These are phyloP conservation scores for Latrodectus elegans DNA, from an alignment of 2,888 invertebrate species.

Conservation along the genomic window DNA sequence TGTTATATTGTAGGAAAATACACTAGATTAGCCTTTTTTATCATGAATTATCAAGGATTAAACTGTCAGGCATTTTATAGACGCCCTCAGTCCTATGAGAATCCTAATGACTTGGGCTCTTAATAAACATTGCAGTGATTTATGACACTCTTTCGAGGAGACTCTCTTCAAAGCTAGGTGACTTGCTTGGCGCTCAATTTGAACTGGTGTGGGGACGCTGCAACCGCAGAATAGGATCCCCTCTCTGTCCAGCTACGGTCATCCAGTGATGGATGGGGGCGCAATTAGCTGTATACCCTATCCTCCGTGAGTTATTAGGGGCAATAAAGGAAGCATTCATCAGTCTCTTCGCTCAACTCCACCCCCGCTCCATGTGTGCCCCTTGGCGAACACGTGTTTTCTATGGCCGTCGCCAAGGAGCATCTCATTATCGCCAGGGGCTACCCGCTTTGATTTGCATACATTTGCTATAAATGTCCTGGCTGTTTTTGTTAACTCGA, in stretches of 20 bases:
- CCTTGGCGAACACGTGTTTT: conserved; percentile 31
- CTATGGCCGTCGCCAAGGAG: conserved; percentile 7
- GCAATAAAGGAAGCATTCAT: conserved; percentile 61
- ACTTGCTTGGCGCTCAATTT: too few relatives aligned
- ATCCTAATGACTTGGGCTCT: too few relatives aligned
- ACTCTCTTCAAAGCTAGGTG: too few relatives aligned
- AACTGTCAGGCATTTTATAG: too few relatives aligned
- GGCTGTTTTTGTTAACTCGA: too few relatives aligned
- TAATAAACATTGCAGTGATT: too few relatives aligned
- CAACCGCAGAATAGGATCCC: background rate
- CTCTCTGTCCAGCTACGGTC: background rate
- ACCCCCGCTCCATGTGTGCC: conserved; percentile 33
- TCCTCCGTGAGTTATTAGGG: conserved; percentile 63
- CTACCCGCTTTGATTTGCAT: conserved; percentile 21
- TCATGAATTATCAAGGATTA: too few relatives aligned
- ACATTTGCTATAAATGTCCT: background rate
- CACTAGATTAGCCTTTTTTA: too few relatives aligned
- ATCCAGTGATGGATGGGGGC: conserved; percentile 44
- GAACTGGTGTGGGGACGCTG: too few relatives aligned
- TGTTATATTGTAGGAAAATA: too few relatives aligned
- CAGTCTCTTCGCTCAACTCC: conserved; percentile 9
- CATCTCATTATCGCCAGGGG: background rate
- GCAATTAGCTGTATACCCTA: conserved; percentile 54
- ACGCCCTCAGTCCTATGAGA: too few relatives aligned
- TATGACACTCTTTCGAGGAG: too few relatives aligned